phyloP scores from a whole-genome alignment of 92 coral and sea anemone species.

The Zoanthus gigantus region DNA sequence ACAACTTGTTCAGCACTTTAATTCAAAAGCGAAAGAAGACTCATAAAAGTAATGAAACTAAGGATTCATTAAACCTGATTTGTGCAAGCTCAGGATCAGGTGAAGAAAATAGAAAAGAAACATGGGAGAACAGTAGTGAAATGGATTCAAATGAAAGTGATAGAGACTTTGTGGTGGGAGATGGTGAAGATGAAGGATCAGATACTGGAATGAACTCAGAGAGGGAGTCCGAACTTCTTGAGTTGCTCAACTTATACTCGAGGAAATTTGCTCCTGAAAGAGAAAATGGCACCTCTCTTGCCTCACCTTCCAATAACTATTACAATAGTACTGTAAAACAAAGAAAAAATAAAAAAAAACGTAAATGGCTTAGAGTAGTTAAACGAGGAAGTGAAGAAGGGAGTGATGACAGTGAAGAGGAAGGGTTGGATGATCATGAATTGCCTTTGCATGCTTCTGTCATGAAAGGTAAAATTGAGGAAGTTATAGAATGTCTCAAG shows the following conservation, averaged over 20 bases:
- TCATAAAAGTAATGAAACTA: slow-evolving; percentile 54
- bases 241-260: slow-evolving; percentile 67
- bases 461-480: slow-evolving; percentile 60
- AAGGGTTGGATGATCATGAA: slow-evolving; percentile 36
- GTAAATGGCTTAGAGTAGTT: slow-evolving; percentile 77
- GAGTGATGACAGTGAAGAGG: slow-evolving; percentile 31
- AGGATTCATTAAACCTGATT: slow-evolving; percentile 22
- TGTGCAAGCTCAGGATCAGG: slow-evolving; percentile 5
- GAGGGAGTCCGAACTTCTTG: slow-evolving; percentile 71
- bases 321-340: not conserved
- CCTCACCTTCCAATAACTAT: slow-evolving; percentile 25
- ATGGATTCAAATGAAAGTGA: slow-evolving; percentile 83
- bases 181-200: slow-evolving; percentile 61
- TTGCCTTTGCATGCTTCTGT: slow-evolving; percentile 68
- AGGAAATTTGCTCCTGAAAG: slow-evolving; percentile 31
- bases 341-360: slow-evolving; percentile 39
- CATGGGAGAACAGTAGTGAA: slow-evolving; percentile 63
- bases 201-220: slow-evolving; percentile 81
- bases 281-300: not conserved
- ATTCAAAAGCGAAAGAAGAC: slow-evolving; percentile 62
- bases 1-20: slow-evolving; percentile 56
- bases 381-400: slow-evolving; percentile 70
- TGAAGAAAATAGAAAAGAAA: slow-evolving; percentile 43
- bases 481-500: slow-evolving; percentile 52
- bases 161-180: slow-evolving; percentile 83